These are phyloP conservation scores for Protaetia brevitarsis DNA, from an alignment of 1,140 invertebrate species.

Conservation along the genomic window DNA sequence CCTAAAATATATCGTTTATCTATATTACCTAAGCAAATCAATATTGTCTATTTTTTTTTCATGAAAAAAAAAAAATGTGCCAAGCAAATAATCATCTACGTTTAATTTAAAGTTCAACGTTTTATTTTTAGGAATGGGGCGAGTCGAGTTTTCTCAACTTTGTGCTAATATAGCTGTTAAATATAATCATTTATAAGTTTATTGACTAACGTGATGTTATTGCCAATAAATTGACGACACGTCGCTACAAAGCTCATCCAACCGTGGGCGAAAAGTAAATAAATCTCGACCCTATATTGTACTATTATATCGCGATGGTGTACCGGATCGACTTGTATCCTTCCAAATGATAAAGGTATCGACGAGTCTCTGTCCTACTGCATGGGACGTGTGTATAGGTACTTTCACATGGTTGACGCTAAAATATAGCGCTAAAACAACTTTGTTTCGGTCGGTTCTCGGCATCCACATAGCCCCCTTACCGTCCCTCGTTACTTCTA, in stretches of 20 bases:
- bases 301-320: not conserved
- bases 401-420: conserved; percentile 17
- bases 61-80: too few species aligned
- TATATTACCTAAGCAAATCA: too few species aligned
- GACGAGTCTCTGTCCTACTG: conserved; percentile 15
- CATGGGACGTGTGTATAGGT: not conserved
- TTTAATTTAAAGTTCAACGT: too few species aligned
- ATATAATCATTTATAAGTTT: not conserved
- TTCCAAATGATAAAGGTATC: conserved; percentile 2
- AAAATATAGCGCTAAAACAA: conserved; percentile 32
- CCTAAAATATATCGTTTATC: too few species aligned
- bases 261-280: conserved; percentile 12
- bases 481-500: not conserved
- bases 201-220: conserved; percentile 8
- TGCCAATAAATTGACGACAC: conserved; percentile 10
- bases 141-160: not conserved
- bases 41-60: too few species aligned
- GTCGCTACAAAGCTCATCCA: not conserved
- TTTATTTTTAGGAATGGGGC: too few species aligned
- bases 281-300: conserved; percentile 2
- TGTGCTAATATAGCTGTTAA: not conserved
- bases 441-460: conserved; percentile 36
- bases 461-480: not conserved
- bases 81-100: too few species aligned
- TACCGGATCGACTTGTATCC: conserved; percentile 5